Conservation (phyloP, 2,888 invertebrate genomes). For the Bibio marci region DNA sequence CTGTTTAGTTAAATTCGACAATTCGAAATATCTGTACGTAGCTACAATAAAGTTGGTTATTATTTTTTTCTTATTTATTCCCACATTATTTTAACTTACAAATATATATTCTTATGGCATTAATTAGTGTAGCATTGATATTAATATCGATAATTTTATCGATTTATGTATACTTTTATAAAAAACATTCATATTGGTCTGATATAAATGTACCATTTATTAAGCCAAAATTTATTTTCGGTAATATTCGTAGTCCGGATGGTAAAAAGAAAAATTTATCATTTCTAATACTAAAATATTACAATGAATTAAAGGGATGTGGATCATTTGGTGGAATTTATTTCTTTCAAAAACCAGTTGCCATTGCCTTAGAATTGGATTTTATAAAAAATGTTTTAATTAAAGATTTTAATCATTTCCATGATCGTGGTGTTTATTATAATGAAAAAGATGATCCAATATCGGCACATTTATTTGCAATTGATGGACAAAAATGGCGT, state of each 20-base stretch:
- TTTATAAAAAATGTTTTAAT: conserved; percentile 19
- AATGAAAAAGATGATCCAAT: conserved; percentile 24
- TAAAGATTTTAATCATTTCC: conserved; percentile 24
- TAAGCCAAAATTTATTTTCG: conserved; percentile 1
- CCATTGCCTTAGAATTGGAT: conserved; percentile 17
- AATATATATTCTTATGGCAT: too few species aligned
- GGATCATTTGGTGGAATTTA: conserved; percentile 1
- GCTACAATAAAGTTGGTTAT: too few species aligned
- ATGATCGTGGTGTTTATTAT: conserved; percentile 19
- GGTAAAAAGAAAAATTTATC: background rate
- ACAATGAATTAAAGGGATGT: conserved; percentile 2
- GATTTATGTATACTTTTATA: too few species aligned
- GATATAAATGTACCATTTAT: background rate
- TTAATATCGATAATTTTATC: too few species aligned
- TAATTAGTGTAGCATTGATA: too few species aligned
- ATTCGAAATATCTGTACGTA: too few species aligned
- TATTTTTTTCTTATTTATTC: too few species aligned
- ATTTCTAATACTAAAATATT: background rate
- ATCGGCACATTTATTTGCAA: conserved; percentile 18
- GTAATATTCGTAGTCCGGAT: conserved; percentile 3
- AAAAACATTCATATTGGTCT: too few species aligned
- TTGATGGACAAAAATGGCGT: conserved; percentile 30
- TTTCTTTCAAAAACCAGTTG: conserved; percentile 4
- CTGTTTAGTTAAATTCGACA: too few species aligned
- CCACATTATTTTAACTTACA: background rate